Evolutionary conservation across 2,113 vertebrate genomes (phyloP), one percentile per base, ranked within the genome.

Genomic region (Apteryx owenii): DNA sequence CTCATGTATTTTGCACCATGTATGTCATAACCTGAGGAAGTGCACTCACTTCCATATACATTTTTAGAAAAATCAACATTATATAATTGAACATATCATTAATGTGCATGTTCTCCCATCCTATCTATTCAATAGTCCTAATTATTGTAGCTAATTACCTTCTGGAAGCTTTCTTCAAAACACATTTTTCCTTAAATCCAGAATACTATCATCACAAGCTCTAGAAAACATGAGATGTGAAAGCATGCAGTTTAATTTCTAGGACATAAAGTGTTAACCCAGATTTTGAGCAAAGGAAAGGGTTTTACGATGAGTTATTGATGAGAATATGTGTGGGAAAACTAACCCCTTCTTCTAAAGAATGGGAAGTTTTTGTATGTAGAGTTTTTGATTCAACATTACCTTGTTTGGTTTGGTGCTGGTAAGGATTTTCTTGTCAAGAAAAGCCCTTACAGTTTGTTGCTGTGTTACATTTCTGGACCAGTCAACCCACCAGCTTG

Each of bases 381-480:
- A 7, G 13, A 65, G 42, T 21, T 82, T 88, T 75, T 80, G 42
- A 51, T 46, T 91, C 58, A 62, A 42, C 33, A 33, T 72, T 85
- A 2, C 70, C 46, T 85, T 89, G n/a, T 61, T 90, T 92, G 75
- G 31, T 90, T 72, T 44, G 29, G 50, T 15, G 31, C 10, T 91
- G 51, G 21, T 38, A 44, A 53, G 31, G 15, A 85, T 85, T 72
- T 75, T 82, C 46, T 25, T 36, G 7, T 31, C 46, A 25, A 4
- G 28, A 82, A 61, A 91, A 76, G 12, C n/a, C 13, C 33, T 53
- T 40, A 40, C 38, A 72, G 33, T 54, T 88, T 48, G 21, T n/a
- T 0, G 0, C 1, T 28, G 60, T 20, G 56, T 6, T 71, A 38
- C 82, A 0, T 72, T 82, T 53, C 66, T 10, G 8, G 51, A n/a